A percentile compares a stretch with the other conserved stretches of the same genome.
phyloP scores from a whole-genome alignment of 1,140 invertebrate genomes.

The Pachypeltis micranthus region DNA sequence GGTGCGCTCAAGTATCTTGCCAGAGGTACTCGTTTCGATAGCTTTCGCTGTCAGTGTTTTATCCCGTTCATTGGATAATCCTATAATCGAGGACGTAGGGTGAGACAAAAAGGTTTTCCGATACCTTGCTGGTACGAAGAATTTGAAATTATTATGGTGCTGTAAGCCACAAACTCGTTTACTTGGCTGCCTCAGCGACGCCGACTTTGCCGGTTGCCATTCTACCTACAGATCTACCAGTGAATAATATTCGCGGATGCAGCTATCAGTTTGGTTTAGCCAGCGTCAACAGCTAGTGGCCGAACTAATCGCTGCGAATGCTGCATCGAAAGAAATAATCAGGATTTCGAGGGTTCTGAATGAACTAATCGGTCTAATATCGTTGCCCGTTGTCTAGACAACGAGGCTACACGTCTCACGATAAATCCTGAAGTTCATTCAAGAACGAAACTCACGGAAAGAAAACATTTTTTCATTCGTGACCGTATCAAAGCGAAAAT shows the following conservation, averaged over 20 bases:
- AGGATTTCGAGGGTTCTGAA: not conserved
- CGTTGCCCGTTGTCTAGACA: constrained; percentile 20
- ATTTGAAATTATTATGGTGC: constrained; percentile 28
- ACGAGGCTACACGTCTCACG: constrained; percentile 21
- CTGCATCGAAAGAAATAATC: not conserved
- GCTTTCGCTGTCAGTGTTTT: constrained; percentile 19
- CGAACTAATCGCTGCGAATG: constrained; percentile 7
- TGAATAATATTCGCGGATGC: not conserved
- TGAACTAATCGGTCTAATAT: not conserved
- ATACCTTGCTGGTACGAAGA: constrained; percentile 28
- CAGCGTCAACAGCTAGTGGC: not conserved
- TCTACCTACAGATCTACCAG: not conserved
- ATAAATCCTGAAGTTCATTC: constrained; percentile 35
- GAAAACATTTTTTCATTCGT: constrained; percentile 33
- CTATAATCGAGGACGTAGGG: constrained; percentile 28
- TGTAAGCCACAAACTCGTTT: not conserved
- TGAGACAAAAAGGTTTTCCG: too few species aligned
- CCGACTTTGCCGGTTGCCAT: constrained; percentile 12
- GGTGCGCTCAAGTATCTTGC: constrained; percentile 33
- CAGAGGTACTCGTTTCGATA: constrained; percentile 29
- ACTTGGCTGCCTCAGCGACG: not conserved
- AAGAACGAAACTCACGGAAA: constrained; percentile 34
- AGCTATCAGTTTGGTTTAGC: constrained; percentile 8
- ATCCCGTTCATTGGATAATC: constrained; percentile 33
- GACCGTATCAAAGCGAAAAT: constrained; percentile 12